A percentile compares a stretch with the other conserved stretches of the same genome.
phyloP scores from a whole-genome alignment of 2,888 invertebrate genomes.

The Cetonia aurata region DNA sequence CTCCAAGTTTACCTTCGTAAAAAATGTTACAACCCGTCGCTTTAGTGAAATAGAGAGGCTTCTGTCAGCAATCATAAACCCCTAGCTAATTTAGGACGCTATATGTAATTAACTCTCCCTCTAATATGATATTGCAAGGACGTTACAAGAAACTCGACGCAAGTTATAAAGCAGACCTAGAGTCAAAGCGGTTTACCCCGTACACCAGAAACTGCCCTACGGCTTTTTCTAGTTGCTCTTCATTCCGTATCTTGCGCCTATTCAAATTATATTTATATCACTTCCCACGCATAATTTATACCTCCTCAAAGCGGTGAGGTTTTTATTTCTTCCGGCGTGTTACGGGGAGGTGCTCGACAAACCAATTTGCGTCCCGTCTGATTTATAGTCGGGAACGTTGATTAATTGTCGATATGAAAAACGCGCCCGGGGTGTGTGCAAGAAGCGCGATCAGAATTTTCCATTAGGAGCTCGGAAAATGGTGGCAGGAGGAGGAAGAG shows the following conservation, averaged over 20 bases:
- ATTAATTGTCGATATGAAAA: slow-evolving; percentile 40
- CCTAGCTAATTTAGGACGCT: too few relatives aligned
- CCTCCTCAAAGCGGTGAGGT: neutral
- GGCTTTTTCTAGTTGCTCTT: too few relatives aligned
- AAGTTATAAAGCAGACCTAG: too few relatives aligned
- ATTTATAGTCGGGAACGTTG: slow-evolving; percentile 32
- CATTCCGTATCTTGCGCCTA: neutral
- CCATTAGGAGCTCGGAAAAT: slow-evolving; percentile 12
- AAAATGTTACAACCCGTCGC: too few relatives aligned
- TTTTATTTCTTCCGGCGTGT: neutral
- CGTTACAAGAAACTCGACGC: too few relatives aligned
- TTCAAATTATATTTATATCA: slow-evolving; percentile 14
- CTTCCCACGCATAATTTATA: slow-evolving; percentile 3
- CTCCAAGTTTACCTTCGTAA: too few relatives aligned
- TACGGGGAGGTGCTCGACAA: slow-evolving; percentile 18
- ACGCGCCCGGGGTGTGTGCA: slow-evolving; percentile 4
- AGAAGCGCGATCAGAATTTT: slow-evolving; percentile 34
- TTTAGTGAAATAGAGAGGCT: too few relatives aligned
- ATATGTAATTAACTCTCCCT: too few relatives aligned
- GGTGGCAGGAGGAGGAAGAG: neutral
- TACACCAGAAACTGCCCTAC: neutral
- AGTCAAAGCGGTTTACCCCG: neutral
- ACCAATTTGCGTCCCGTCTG: slow-evolving; percentile 33
- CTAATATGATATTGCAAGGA: too few relatives aligned
- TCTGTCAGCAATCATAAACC: too few relatives aligned